Percentiles rank a stretch among this genome's conserved stretches.
These are phyloP conservation scores for Aplysina aerophoba DNA, from an alignment of 37 sponge, comb jelly and placozoan species.

Conservation along the genomic window DNA sequence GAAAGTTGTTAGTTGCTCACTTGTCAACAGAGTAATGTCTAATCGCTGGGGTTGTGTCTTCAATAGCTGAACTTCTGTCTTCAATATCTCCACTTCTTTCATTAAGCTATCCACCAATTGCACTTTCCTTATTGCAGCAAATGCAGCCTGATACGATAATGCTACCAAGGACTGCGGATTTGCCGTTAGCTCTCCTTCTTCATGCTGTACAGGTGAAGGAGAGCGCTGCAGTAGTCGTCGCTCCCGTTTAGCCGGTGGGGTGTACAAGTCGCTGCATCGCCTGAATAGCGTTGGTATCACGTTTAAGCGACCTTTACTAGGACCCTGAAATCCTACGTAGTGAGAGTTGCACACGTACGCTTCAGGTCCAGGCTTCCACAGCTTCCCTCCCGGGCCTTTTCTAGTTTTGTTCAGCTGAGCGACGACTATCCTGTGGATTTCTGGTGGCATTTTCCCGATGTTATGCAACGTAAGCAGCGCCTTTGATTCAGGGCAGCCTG, in stretches of 20 bases:
- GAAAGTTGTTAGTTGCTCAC: not conserved
- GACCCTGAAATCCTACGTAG: conserved; percentile 19
- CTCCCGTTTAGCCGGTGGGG: not conserved
- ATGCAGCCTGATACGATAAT: no score
- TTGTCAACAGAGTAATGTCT: no score
- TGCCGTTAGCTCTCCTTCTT: no score
- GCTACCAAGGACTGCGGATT: no score
- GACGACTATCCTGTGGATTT: not conserved
- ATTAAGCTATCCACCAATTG: no score
- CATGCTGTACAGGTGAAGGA: no score
- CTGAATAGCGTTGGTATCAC: conserved; percentile 17
- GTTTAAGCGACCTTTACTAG: not conserved
- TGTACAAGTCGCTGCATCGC: not conserved
- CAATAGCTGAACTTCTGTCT: no score
- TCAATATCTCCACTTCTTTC: no score
- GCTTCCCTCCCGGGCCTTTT: not conserved
- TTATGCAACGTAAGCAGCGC: conserved; percentile 14
- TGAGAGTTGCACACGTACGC: conserved; percentile 25
- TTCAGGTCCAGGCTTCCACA: conserved; percentile 12
- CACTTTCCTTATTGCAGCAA: no score
- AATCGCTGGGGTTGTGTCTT: no score
- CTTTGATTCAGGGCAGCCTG: no score
- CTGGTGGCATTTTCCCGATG: conserved; percentile 13
- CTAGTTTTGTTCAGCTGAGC: conserved; percentile 17
- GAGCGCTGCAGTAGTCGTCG: not conserved